Conservation (phyloP, 2,113 vertebrate species). For the Chloroceryle aenea region DNA sequence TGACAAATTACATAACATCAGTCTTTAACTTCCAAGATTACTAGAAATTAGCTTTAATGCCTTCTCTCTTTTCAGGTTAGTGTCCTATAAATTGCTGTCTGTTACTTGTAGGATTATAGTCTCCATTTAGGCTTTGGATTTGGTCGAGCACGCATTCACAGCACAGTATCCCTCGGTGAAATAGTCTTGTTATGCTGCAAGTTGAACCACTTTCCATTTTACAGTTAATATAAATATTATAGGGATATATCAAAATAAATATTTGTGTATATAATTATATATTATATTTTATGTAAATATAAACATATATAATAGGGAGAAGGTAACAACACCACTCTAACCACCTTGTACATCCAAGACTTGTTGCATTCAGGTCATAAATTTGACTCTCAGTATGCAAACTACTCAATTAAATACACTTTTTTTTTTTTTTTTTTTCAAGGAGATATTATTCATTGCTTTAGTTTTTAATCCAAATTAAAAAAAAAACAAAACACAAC, state of each 20-base stretch:
- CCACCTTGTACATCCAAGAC: neutral
- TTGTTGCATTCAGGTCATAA: neutral
- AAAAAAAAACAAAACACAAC: too few species aligned
- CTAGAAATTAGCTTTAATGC: neutral
- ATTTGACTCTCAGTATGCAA: neutral
- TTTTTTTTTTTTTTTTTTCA: neutral
- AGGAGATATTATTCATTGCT: neutral
- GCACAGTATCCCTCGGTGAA: neutral
- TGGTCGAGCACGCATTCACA: neutral
- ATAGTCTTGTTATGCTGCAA: neutral
- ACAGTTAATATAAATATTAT: neutral
- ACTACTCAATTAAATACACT: neutral
- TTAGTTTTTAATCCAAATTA: neutral
- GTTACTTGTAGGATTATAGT: neutral
- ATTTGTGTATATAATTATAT: too few species aligned
- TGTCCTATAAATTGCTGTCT: neutral
- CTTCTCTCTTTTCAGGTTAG: neutral
- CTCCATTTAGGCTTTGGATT: neutral
- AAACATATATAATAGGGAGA: neutral
- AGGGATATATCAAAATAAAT: too few species aligned
- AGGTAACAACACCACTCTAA: neutral
- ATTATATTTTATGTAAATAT: too few species aligned
- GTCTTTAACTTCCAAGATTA: neutral
- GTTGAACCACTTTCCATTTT: neutral
- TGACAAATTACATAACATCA: neutral